Percentiles rank a stretch among this genome's conserved stretches.
Evolutionary conservation across 2,888 invertebrate species (phyloP).

Genomic region (Allygus modestus): DNA sequence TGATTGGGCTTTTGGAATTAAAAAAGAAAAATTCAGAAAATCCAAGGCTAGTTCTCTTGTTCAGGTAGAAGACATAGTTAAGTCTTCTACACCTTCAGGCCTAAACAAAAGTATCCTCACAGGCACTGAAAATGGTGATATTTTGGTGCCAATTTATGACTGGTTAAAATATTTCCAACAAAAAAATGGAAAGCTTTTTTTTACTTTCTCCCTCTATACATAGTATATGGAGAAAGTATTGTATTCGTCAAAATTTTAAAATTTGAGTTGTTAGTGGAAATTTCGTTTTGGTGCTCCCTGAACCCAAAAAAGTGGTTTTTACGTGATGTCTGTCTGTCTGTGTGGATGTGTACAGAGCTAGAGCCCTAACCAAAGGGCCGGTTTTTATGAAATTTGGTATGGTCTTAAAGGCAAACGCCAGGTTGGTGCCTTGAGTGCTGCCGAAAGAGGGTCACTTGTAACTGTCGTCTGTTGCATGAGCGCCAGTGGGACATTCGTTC

Average conservation of each 20-base stretch:
- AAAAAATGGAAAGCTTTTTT: slow-evolving; percentile 45
- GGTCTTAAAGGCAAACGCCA: slow-evolving; percentile 67
- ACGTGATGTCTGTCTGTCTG: too few relatives aligned
- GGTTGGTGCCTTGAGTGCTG: slow-evolving; percentile 71
- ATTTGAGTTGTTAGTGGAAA: too few relatives aligned
- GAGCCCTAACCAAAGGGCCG: too few relatives aligned
- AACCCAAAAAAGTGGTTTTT: too few relatives aligned
- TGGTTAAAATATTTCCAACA: slow-evolving; percentile 46
- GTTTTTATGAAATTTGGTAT: too few relatives aligned
- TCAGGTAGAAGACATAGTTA: slow-evolving; percentile 37
- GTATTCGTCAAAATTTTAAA: too few relatives aligned
- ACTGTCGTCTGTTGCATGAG: slow-evolving; percentile 71
- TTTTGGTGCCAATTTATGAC: slow-evolving; percentile 35
- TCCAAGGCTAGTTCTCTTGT: slow-evolving; percentile 47
- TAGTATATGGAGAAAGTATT: too few relatives aligned
- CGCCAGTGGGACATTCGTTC: slow-evolving; percentile 65
- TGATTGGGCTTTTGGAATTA: slow-evolving; percentile 58
- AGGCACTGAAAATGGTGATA: slow-evolving; percentile 45
- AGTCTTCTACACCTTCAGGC: slow-evolving; percentile 35
- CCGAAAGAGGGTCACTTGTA: slow-evolving; percentile 71
- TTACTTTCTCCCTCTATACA: too few relatives aligned
- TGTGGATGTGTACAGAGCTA: too few relatives aligned
- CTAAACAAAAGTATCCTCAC: slow-evolving; percentile 44
- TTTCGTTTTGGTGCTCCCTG: too few relatives aligned
- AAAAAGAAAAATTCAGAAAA: slow-evolving; percentile 29